Evolutionary conservation across 2,113 vertebrate genomes (phyloP).

Genomic region (Sylvilagus bachmani): DNA sequence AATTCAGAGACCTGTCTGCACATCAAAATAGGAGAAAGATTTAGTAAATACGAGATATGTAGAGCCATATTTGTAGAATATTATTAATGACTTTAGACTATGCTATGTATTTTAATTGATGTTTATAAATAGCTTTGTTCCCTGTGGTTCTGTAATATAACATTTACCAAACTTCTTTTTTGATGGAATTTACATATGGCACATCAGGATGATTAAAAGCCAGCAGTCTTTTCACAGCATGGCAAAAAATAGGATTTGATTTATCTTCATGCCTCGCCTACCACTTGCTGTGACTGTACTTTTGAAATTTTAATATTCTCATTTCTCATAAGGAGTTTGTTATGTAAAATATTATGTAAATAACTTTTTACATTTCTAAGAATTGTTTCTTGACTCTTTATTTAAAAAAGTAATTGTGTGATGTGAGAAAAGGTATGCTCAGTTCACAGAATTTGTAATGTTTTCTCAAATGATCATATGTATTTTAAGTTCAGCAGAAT

Average conservation of each 20-base stretch:
- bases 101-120: slow-evolving; percentile 87
- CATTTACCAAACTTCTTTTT: slow-evolving; percentile 90
- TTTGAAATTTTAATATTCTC: slow-evolving; percentile 91
- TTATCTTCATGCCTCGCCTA: slow-evolving; percentile 88
- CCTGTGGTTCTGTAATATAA: slow-evolving; percentile 87
- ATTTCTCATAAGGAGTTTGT: slow-evolving; percentile 88
- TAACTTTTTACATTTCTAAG: slow-evolving; percentile 80
- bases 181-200: slow-evolving; percentile 91
- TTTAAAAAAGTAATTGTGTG: slow-evolving; percentile 73
- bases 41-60: slow-evolving; percentile 67
- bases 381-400: slow-evolving; percentile 80
- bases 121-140: slow-evolving; percentile 88
- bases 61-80: slow-evolving; percentile 81
- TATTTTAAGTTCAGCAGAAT: slow-evolving; percentile 45
- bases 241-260: slow-evolving; percentile 90
- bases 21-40: background rate
- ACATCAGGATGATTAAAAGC: slow-evolving; percentile 91
- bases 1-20: slow-evolving; percentile 58
- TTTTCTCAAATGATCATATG: background rate
- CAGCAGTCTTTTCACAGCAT: slow-evolving; percentile 89
- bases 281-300: slow-evolving; percentile 89
- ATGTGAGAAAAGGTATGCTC: slow-evolving; percentile 43
- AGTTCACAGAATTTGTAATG: slow-evolving; percentile 5
- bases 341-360: slow-evolving; percentile 89
- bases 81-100: slow-evolving; percentile 85